A percentile compares a stretch with the other conserved stretches of the same genome.
phyloP scores from a whole-genome alignment of 2,888 invertebrate genomes.

The Megastigmus dorsalis region DNA sequence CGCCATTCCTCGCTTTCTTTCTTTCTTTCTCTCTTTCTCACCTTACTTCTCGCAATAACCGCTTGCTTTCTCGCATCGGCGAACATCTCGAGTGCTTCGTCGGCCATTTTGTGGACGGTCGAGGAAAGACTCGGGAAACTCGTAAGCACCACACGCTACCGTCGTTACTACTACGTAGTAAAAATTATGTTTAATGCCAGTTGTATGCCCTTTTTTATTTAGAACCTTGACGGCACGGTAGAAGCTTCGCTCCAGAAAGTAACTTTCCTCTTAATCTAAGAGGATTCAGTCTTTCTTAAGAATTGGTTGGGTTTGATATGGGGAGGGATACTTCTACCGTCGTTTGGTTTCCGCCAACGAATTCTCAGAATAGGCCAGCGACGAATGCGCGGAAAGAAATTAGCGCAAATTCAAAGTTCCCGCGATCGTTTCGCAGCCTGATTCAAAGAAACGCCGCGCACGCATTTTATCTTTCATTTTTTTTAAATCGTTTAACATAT shows the following conservation, averaged over 20 bases:
- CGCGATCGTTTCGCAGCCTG: neutral
- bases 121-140: conserved; percentile 29
- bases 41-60: neutral
- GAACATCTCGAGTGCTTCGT: conserved; percentile 25
- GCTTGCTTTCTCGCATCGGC: conserved; percentile 20
- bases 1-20: conserved; percentile 31
- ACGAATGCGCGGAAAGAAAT: conserved; percentile 4
- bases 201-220: conserved; percentile 66
- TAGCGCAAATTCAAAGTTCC: conserved; percentile 11
- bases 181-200: conserved; percentile 68
- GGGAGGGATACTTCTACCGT: conserved; percentile 20
- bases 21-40: conserved; percentile 4
- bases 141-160: conserved; percentile 30
- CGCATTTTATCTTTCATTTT: conserved; percentile 6
- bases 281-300: neutral
- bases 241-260: conserved; percentile 5
- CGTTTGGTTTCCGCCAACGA: conserved; percentile 6
- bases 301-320: too few species aligned
- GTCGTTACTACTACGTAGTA: conserved; percentile 53
- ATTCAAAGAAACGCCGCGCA: conserved; percentile 18
- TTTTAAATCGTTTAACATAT: conserved; percentile 61
- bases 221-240: conserved; percentile 46
- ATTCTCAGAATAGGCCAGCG: conserved; percentile 6
- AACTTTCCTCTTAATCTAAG: conserved; percentile 8
- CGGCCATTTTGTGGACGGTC: neutral